phyloP scores from a whole-genome alignment of 2,797 vertebrate species.

The Brachyrhaphis roseni region DNA sequence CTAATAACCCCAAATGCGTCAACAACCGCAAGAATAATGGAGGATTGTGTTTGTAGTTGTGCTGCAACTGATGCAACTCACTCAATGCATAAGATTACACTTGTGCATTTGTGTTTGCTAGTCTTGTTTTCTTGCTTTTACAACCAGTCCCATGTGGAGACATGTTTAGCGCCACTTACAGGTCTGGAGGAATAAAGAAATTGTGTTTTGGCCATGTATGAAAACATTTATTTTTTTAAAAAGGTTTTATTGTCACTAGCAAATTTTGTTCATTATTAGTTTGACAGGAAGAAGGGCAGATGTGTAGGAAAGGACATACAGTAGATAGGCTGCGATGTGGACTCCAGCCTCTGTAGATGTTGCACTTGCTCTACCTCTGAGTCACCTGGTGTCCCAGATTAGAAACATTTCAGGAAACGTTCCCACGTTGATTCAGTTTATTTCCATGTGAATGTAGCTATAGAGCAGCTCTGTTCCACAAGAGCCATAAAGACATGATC shows the following conservation, averaged over 20 bases:
- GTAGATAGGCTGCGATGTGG: not conserved
- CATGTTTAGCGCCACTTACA: not conserved
- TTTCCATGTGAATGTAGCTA: not conserved
- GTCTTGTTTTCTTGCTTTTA: too few relatives aligned
- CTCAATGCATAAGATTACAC: not conserved
- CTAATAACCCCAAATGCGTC: not conserved
- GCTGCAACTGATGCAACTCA: not conserved
- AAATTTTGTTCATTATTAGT: not conserved
- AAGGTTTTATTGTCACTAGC: not conserved
- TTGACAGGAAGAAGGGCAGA: not conserved
- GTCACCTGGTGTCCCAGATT: too few relatives aligned
- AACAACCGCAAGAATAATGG: not conserved
- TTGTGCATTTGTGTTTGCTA: not conserved
- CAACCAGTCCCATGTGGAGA: not conserved
- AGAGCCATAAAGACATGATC: not conserved
- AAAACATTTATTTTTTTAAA: not conserved
- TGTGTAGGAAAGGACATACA: not conserved
- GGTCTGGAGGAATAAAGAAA: not conserved
- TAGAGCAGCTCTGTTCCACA: not conserved
- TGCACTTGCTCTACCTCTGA: too few relatives aligned
- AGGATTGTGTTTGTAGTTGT: not conserved
- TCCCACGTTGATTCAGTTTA: too few relatives aligned
- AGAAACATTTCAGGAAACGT: too few relatives aligned
- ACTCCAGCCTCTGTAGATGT: too few relatives aligned
- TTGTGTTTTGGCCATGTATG: not conserved